Base-by-base conservation (phyloP, 1,140 invertebrate species). In the Oryzaephilus surinamensis region DNA sequence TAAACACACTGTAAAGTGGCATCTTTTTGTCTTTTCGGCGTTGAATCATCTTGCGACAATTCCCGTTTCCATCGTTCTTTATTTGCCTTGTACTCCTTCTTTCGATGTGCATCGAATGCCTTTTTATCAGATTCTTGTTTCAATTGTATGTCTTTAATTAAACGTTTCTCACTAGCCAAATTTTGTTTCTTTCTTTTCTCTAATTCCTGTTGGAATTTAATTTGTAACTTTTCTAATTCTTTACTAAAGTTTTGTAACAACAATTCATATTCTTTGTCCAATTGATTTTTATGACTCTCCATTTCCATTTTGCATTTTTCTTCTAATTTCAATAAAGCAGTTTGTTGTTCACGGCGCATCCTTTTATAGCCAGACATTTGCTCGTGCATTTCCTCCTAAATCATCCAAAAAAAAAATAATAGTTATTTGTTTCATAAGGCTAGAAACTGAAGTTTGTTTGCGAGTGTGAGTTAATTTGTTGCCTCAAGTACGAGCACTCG, bases 291-390 rank as follows among this genome's bases (percentile, higher is more conserved):
- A 65, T 97, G 90, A 55, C 84, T 83, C 57, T 99, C 96, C 79
- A 97, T 92, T 69, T 99, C 95, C 49, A 84, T 75, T 65, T 89
- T 84, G 70, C 94, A 97, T 51, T 85, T 84, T 62, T 94, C 89
- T 68, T 99, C 96, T 52, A 98, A 67, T 64, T 84, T 85, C 16
- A 81, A 57, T 55, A 98, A 71, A 48, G 94, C 91, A 51, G 89
- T 88, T 65, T 98, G 95, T 66, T 99, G 95, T 62, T 96, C 91
- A 34, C 92, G 76, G 42, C 95, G 76, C 86, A 99, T 94, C 43
- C 95, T 74, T 67, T 99, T 98, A 64, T 99, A 99, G 3, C 95
- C 95, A 27, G 88, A 90, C 90, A 99, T 97, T 68, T 99, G 95
- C 68, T 98, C 95, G 64, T 97, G 89, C 82, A 97, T 93, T 66